A percentile compares a stretch with the other conserved stretches of the same genome.
Evolutionary conservation across 92 coral and sea anemone species (phyloP).

Genomic region (Bergia puertoricense): DNA sequence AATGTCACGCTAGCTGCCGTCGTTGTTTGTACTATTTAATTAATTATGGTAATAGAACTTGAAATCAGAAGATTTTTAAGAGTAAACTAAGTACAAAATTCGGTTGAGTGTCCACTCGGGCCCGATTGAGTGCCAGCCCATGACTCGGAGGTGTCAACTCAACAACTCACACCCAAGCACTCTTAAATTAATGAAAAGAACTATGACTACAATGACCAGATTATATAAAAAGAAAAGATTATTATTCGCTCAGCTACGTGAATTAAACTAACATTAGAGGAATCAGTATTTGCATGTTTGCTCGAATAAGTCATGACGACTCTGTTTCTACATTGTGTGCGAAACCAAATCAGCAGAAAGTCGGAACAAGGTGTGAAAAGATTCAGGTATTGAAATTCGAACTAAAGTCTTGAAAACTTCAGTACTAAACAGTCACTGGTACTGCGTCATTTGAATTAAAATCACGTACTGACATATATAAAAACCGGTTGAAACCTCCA

Average conservation of each 20-base stretch:
- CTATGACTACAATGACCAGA: background rate
- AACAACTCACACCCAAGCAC: background rate
- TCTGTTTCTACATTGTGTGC: background rate
- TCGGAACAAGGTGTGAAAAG: too few species aligned
- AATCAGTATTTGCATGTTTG: background rate
- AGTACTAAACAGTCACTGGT: too few species aligned
- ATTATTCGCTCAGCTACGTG: background rate
- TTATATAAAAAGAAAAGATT: background rate
- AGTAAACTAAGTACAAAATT: too few species aligned
- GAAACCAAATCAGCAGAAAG: background rate
- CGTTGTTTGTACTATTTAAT: too few species aligned
- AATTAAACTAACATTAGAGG: background rate
- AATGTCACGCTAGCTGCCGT: too few species aligned
- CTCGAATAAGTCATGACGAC: background rate
- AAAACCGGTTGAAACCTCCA: too few species aligned
- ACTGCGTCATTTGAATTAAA: too few species aligned
- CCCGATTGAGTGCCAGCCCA: background rate
- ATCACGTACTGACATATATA: too few species aligned
- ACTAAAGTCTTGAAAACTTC: too few species aligned
- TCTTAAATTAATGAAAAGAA: conserved; percentile 7
- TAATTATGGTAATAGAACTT: too few species aligned
- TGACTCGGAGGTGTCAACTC: background rate
- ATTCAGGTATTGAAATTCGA: too few species aligned
- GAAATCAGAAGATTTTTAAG: too few species aligned
- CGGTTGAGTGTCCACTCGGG: background rate